Conservation (phyloP, 1,140 invertebrate genomes). For the Pseudomyrmex pallidus region DNA sequence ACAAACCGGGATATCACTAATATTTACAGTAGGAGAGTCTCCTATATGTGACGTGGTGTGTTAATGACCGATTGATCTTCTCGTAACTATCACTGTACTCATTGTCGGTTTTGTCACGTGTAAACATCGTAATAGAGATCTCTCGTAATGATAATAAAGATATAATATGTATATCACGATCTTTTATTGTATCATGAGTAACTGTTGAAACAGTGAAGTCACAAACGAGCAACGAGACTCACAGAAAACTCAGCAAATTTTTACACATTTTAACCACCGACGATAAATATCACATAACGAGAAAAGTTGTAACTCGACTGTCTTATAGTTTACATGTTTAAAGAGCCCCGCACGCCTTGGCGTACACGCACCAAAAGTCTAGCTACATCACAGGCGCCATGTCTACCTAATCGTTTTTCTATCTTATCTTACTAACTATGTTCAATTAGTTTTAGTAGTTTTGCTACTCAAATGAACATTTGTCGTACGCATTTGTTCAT, state of each 20-base stretch:
- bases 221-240: too few relatives aligned
- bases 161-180: too few relatives aligned
- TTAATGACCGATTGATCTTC: too few relatives aligned
- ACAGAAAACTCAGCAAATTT: constrained; percentile 53
- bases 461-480: constrained; percentile 74
- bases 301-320: constrained; percentile 69
- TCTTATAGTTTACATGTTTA: constrained; percentile 65
- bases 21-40: too few relatives aligned
- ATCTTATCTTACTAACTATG: constrained; percentile 80
- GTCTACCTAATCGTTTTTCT: constrained; percentile 79
- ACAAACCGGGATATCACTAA: neutral
- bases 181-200: too few relatives aligned
- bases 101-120: too few relatives aligned
- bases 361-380: constrained; percentile 75
- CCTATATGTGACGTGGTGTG: too few relatives aligned
- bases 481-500: constrained; percentile 64
- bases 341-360: constrained; percentile 77
- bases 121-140: too few relatives aligned
- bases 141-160: too few relatives aligned
- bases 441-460: constrained; percentile 62
- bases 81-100: too few relatives aligned
- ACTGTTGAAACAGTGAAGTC: too few relatives aligned
- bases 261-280: constrained; percentile 74
- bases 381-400: constrained; percentile 83
- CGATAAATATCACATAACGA: constrained; percentile 76